These are phyloP conservation scores for Scelioninae gen. 1 DNA, from an alignment of 2,888 invertebrate genomes.

Conservation along the genomic window DNA sequence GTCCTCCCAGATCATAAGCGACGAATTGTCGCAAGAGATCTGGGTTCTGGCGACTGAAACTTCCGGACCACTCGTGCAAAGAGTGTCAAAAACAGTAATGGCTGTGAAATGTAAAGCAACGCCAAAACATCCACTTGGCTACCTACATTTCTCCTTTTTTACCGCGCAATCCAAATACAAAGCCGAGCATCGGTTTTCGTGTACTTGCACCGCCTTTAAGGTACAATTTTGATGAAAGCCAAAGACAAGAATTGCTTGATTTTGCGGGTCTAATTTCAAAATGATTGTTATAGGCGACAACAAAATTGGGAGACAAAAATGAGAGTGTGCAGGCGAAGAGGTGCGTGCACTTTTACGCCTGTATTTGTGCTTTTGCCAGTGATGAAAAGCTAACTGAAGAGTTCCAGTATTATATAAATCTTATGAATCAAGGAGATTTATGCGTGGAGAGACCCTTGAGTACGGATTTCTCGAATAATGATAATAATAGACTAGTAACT, in stretches of 20 bases:
- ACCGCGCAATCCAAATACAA: slow-evolving; percentile 84
- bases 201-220: slow-evolving; percentile 86
- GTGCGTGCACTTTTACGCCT: slow-evolving; percentile 90
- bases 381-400: slow-evolving; percentile 87
- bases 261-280: too few species aligned
- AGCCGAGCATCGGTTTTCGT: slow-evolving; percentile 86
- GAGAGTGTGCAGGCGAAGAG: slow-evolving; percentile 79
- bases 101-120: slow-evolving; percentile 89
- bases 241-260: not conserved
- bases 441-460: slow-evolving; percentile 75
- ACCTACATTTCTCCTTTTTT: slow-evolving; percentile 88
- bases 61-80: slow-evolving; percentile 88
- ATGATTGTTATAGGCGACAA: slow-evolving; percentile 54
- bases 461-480: slow-evolving; percentile 74
- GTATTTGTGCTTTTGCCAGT: slow-evolving; percentile 89
- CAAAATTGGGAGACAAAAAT: slow-evolving; percentile 74
- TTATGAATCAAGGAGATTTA: slow-evolving; percentile 82
- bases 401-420: slow-evolving; percentile 86
- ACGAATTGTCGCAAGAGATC: slow-evolving; percentile 87
- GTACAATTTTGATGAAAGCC: slow-evolving; percentile 77
- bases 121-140: slow-evolving; percentile 88
- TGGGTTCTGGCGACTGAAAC: slow-evolving; percentile 87
- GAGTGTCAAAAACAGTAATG: slow-evolving; percentile 89
- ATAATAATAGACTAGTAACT: slow-evolving; percentile 79
- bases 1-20: slow-evolving; percentile 86